These are phyloP conservation scores for Pemphredon lugubris DNA, from an alignment of 2,888 invertebrate genomes.

Conservation along the genomic window DNA sequence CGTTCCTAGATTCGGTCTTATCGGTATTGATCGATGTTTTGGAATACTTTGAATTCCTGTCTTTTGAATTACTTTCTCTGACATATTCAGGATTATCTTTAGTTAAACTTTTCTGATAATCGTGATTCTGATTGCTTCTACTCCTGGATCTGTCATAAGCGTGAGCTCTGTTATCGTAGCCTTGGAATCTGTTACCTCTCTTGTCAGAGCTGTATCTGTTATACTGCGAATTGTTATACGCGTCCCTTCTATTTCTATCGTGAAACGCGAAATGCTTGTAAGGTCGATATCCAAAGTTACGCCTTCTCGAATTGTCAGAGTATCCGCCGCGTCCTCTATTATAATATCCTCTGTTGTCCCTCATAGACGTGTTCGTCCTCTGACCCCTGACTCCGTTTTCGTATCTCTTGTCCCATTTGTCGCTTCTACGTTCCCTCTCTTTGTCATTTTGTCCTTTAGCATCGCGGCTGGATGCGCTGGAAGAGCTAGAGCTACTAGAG, in stretches of 20 bases:
- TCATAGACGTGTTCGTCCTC: constrained; percentile 22
- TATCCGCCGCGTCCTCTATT: constrained; percentile 42
- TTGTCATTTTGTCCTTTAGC: constrained; percentile 35
- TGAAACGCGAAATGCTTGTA: constrained; percentile 54
- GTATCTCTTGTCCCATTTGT: constrained; percentile 38
- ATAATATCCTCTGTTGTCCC: constrained; percentile 51
- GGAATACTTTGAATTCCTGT: constrained; percentile 34
- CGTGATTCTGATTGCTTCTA: constrained; percentile 43
- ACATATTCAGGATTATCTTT: constrained; percentile 44
- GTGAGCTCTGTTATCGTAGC: constrained; percentile 39
- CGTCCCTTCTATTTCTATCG: constrained; percentile 50
- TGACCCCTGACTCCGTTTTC: constrained; percentile 52
- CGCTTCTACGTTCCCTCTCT: constrained; percentile 29
- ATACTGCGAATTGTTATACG: constrained; percentile 54
- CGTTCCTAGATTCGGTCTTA: constrained; percentile 32
- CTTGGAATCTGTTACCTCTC: constrained; percentile 37
- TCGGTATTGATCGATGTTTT: constrained; percentile 18
- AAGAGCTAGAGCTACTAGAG: constrained; percentile 65
- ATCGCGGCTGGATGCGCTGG: constrained; percentile 54
- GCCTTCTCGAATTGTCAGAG: constrained; percentile 48
- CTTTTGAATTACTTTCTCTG: constrained; percentile 53
- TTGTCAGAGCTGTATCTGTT: constrained; percentile 56
- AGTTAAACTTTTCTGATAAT: constrained; percentile 45
- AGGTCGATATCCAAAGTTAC: constrained; percentile 42
- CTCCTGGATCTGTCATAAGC: constrained; percentile 56